Base-by-base conservation (phyloP, 2,113 vertebrate species). In the Mus pahari region DNA sequence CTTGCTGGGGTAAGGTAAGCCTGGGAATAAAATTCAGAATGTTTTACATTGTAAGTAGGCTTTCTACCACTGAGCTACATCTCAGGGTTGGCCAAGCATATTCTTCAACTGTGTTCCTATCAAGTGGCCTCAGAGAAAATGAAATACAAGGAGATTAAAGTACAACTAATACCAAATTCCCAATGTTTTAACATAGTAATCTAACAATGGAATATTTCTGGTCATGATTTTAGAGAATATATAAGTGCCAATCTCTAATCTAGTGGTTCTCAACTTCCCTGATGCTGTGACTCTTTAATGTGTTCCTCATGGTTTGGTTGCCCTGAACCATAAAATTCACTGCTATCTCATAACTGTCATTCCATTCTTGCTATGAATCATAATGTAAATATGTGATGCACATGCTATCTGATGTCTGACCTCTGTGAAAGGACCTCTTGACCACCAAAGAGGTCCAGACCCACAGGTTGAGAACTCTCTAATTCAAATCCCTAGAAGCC, bases 91-190 rank as follows among this genome's bases (percentile, higher is more conserved):
- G 11, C 17, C n/a, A 83, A 78, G 1, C 64, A 68, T 81, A 89
- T 75, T 70, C 62, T 89, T 70, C n/a, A 94, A 33, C 71, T 33
- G 12, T 28, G 96, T 97, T 81, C 39, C 68, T 83, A 64, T 36
- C 48, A 81, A 81, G 33, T 73, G 20, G 16, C 20, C 2, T 83
- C 31, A 83, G 73, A 50, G 17, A 28, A 78, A 14, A 11, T 16
- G 5, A n/a, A 73, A 77, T 92, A 53, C 26, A 14, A 64, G 50
- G 71, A 10, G 9, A 91, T 82, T 94, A 45, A 94, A 97, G 91
- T 92, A 71, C 81, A 90, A 88, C 11, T 58, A 24, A 19, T 81
- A 33, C 1, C 45, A 48, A 86, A 89, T 70, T 93, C 8, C 62
- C 50, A 95, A 13, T 53, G 48, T 78, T 36, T 82, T 62, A 92